Conservation (phyloP, 2,797 vertebrate species). For the Platyrinchus mystaceus region DNA sequence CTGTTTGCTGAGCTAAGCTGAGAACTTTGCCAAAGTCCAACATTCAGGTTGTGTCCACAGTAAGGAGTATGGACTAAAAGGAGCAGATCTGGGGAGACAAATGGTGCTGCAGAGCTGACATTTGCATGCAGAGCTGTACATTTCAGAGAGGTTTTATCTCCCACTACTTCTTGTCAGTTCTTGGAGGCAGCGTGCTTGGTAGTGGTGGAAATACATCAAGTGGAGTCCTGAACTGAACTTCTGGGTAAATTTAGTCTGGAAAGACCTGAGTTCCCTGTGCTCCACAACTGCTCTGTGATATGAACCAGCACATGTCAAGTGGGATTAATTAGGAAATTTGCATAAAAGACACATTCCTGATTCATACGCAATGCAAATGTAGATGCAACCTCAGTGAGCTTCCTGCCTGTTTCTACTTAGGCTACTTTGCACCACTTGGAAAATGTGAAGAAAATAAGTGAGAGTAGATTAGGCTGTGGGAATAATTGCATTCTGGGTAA, state of each 20-base stretch:
- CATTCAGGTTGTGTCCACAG: neutral
- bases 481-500: neutral
- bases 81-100: neutral
- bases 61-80: neutral
- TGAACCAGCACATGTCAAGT: neutral
- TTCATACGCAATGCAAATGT: neutral
- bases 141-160: neutral
- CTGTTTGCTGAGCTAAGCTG: neutral
- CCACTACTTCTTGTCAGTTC: fast-evolving
- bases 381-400: neutral
- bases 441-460: neutral
- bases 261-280: neutral
- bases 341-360: neutral
- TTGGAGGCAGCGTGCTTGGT: neutral
- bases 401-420: neutral
- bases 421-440: neutral
- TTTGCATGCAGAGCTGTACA: no score
- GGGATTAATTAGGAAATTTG: conserved; percentile 9
- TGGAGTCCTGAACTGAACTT: neutral
- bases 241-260: neutral
- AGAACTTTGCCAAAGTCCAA: neutral
- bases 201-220: neutral
- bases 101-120: neutral
- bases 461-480: neutral
- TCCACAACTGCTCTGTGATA: neutral